phyloP scores from a whole-genome alignment of 2,113 vertebrate species.

The Pseudorasbora parva region DNA sequence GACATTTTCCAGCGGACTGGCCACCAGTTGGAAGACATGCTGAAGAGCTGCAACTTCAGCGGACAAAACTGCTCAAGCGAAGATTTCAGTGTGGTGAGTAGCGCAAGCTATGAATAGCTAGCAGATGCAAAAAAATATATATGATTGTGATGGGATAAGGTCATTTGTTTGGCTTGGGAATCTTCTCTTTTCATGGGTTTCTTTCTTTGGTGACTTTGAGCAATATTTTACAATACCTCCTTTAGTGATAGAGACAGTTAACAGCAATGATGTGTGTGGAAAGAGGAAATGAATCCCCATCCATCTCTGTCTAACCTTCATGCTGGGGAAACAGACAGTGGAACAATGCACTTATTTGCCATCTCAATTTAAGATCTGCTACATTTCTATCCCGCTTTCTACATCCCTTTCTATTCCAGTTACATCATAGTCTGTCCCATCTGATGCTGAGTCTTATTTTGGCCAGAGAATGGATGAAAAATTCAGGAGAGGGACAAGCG shows the following conservation, averaged over 20 bases:
- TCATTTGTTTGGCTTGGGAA: background rate
- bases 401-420: conserved; percentile 16
- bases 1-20: conserved; percentile 98
- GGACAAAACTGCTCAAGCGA: conserved; percentile 91
- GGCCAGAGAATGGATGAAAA: conserved; percentile 55
- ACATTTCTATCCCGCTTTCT: background rate
- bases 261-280: background rate
- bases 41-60: conserved; percentile 99
- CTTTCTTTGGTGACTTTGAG: conserved; percentile 6
- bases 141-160: background rate
- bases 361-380: conserved; percentile 10
- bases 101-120: background rate
- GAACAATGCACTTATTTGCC: background rate
- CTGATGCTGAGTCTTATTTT: conserved; percentile 54
- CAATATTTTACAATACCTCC: background rate
- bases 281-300: conserved; percentile 9
- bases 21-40: conserved; percentile 97
- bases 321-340: background rate
- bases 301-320: background rate
- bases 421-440: conserved; percentile 37
- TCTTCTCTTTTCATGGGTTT: background rate
- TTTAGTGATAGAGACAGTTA: background rate
- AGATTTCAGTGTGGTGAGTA: conserved; percentile 98
- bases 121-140: background rate
- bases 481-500: conserved; percentile 58